Base-by-base conservation (phyloP, 2,113 vertebrate genomes). In the Phaetusa simplex region DNA sequence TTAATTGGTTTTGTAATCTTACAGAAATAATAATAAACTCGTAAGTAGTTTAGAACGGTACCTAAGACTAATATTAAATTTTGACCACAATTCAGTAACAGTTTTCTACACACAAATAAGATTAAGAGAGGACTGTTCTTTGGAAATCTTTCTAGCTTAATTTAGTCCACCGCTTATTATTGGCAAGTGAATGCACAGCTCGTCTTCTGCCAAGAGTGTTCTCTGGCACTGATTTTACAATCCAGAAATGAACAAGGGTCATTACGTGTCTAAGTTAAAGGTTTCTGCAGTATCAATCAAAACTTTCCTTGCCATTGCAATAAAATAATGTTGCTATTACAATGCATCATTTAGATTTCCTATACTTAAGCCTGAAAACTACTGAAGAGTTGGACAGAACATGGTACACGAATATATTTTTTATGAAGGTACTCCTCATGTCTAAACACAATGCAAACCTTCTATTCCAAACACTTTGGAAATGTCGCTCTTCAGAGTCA, bases 131-230 rank as follows among this genome's bases (percentile, higher is more conserved):
- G 23, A 55, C 9, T 45, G 36, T 27, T 86, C 64, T 86, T 42
- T 55, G 19, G 43, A 91, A 74, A 83, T 78, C 18, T 71, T 83
- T 83, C 64, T 78, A 42, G 45, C 71, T 86, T 73, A 55, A 82
- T 82, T 76, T 82, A 66, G 34, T 52, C 8, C 0, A 5, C 49
- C 56, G 40, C 23, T 2, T 82, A 30, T 82, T 88, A 91, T 0
- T 93, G 61, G 52, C 86, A 90, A 90, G 18, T 30, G 56, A 93
- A 74, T 11, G 9, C 61, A 84, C 34, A 90, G 86, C 65, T 94
- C 87, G 72, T n/a, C 56, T 81, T 90, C 65, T 95, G 96, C 92
- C 88, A 96, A 76, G 50, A 83, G 34, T 61, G 13, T 69, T 84
- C 56, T 78, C 77, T 95, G 69, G 65, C 86, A 95, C 40, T 5